Evolutionary conservation across 1,140 invertebrate species (phyloP).

Genomic region (Drosophila melanica): DNA sequence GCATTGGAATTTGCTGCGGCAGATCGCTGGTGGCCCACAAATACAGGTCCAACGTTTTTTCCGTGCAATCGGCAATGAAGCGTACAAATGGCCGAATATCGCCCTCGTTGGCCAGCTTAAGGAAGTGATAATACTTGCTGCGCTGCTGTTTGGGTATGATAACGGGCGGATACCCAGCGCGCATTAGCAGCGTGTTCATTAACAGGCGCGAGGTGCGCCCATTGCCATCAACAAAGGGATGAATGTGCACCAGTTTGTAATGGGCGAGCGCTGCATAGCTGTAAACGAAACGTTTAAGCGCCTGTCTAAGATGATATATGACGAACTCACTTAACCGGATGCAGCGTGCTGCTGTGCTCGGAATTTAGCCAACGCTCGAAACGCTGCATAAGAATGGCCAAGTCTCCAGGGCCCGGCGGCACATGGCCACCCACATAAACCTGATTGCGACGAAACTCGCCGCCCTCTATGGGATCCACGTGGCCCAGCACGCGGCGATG

Average conservation of each 20-base stretch:
- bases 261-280: conserved; percentile 94
- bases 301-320: too few species aligned
- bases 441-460: conserved; percentile 91
- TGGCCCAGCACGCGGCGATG: conserved; percentile 96
- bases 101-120: conserved; percentile 95
- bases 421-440: conserved; percentile 97
- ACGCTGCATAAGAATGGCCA: conserved; percentile 92
- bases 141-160: conserved; percentile 97
- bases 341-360: conserved; percentile 91
- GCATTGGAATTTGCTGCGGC: conserved; percentile 86
- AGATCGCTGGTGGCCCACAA: conserved; percentile 91
- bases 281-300: not conserved
- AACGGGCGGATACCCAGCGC: conserved; percentile 98
- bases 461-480: conserved; percentile 95
- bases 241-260: conserved; percentile 98
- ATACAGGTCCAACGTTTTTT: conserved; percentile 96
- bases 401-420: conserved; percentile 92
- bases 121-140: conserved; percentile 92
- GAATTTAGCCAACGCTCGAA: conserved; percentile 96
- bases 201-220: conserved; percentile 96
- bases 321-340: conserved; percentile 93
- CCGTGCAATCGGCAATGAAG: conserved; percentile 97
- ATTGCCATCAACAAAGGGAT: conserved; percentile 97
- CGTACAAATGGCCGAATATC: conserved; percentile 96
- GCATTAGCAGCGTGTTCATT: conserved; percentile 99